Evolutionary conservation across 1,140 invertebrate species (phyloP), one percentile per base, ranked within the genome.

Genomic region (Melanaphis sacchari): DNA sequence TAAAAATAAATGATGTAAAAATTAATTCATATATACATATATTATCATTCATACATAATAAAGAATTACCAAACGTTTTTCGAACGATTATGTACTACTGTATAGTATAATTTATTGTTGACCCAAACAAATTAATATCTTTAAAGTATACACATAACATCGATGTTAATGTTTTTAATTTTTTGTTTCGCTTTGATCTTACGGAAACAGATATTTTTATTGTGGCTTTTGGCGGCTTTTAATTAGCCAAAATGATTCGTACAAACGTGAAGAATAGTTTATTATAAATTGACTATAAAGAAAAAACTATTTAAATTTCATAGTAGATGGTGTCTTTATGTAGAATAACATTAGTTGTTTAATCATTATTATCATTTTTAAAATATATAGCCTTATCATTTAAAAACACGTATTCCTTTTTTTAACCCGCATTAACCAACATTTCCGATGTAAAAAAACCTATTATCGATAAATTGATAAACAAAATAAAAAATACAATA

Each of bases 381-480:
- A 18, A 18, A 9, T 59, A 59, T 66, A 31, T 66, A 76, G 59
- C 21, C n/a, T 76, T 76, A 76, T 76, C 59, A n/a, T 76, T 76
- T n/a, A n/a, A 76, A 5, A 76, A 76, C 59, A 5, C 15, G 59
- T n/a, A 66, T n/a, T 66, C n/a, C 4, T 66, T 76, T 49, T 49
- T 76, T 76, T 76, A 66, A 76, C 59, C 15, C 31, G n/a, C 59
- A 76, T 76, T 76, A 36, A n/a, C n/a, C 0, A n/a, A n/a, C 59
- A 76, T 76, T n/a, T 76, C 31, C 31, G 0, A 76, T 4, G n/a
- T n/a, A 2, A 76, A n/a, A 46, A 76, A 76, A 76, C 59, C 59
- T 66, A 66, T 76, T 76, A 76, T 21, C 59, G 59, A 76, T 76
- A 76, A 76, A 76, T 76, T n/a, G 59, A 76, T n/a, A 66, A 76